Evolutionary conservation across 2,888 invertebrate species (phyloP), one percentile per base, ranked within the genome.

Genomic region (Ceratothoa steindachneri): DNA sequence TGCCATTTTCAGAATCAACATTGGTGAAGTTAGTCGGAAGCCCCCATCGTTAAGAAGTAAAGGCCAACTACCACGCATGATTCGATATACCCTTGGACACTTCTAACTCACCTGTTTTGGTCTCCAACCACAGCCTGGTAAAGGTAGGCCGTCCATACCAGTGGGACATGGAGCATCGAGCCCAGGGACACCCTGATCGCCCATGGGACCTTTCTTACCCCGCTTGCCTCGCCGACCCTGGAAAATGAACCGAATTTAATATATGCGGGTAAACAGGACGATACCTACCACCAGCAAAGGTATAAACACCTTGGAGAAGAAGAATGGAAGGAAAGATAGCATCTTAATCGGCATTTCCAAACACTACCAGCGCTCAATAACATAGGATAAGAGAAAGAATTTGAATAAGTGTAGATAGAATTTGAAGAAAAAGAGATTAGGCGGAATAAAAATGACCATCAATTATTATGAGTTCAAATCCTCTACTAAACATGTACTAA

Each of bases 101-200:
- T n/a, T n/a, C n/a, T n/a, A n/a, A n/a, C 71, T 73, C 19, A 79
- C 79, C 79, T 93, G 92, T 82, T 60, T 53, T 19, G 90, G 90
- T 85, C 93, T 88, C 94, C 94, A 95, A 82, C 95, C 95, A 86
- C 97, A 98, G 82, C 96, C 97, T 71, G 96, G 94, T 82, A 98
- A 86, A 79, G 97, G 97, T 83, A 97, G 88, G 78, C 98, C 98
- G 86, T 98, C 97, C 69, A 92, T 90, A 73, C 96, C 98, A 74
- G 97, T 87, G 80, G 98, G 98, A 87, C 98, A 98, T n/a, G 97
- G 97, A 64, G 98, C 98, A 86, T 98, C 97, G 82, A 98, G 87
- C 51, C 97, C 97, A 41, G 97, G 97, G 81, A 96, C 95, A 81
- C 97, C 97, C 88, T 94, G 93, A 83, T 95, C 95, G 73, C 97